Evolutionary conservation across 2,113 vertebrate genomes (phyloP).

Genomic region (Grallaria varia): DNA sequence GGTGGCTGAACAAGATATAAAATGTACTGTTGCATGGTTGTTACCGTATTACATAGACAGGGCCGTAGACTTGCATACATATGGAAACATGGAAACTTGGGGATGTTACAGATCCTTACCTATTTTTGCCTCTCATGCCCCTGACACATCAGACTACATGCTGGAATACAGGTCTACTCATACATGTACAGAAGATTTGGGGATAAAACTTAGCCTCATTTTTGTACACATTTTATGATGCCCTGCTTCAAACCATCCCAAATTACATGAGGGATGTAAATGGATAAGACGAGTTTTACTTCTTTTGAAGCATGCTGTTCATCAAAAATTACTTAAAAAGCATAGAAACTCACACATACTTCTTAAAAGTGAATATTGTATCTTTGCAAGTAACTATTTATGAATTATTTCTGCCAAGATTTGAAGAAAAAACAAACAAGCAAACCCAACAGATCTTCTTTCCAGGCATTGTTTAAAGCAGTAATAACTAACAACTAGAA

Average conservation of each 20-base stretch:
- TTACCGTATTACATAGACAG: neutral
- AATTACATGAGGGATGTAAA: fast-evolving
- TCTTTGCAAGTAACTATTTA: neutral
- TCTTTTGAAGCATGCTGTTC: neutral
- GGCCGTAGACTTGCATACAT: neutral
- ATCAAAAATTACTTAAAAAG: neutral
- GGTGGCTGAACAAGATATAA: neutral
- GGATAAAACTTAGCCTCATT: neutral
- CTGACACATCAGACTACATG: neutral
- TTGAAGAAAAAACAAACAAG: neutral
- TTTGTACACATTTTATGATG: neutral
- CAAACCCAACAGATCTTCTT: neutral
- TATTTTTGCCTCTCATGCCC: neutral
- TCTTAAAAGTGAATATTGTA: neutral
- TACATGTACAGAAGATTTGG: neutral
- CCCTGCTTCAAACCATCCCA: neutral
- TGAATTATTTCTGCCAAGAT: neutral
- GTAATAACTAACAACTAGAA: neutral
- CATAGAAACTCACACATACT: neutral
- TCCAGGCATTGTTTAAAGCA: neutral
- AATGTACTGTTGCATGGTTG: neutral
- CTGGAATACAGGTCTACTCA: neutral
- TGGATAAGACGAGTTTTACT: neutral
- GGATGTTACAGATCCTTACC: neutral
- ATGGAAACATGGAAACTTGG: neutral